A percentile compares a stretch with the other conserved stretches of the same genome.
These are phyloP conservation scores for Aphelinus atriplicis DNA, from an alignment of 1,140 invertebrate species.

Conservation along the genomic window DNA sequence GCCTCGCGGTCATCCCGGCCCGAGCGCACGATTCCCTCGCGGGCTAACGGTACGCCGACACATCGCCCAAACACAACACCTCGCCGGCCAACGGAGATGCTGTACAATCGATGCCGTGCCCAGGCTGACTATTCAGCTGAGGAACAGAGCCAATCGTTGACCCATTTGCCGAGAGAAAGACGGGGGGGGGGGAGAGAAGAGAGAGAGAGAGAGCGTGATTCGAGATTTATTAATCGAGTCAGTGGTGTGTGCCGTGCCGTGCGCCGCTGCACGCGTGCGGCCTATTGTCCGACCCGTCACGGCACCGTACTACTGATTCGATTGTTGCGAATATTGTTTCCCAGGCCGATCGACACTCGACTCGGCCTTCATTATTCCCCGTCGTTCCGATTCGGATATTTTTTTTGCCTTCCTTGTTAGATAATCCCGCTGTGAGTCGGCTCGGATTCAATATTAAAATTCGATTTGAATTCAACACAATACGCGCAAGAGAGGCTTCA, in stretches of 20 bases:
- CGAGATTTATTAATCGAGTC: constrained; percentile 8
- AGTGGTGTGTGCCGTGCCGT: no score
- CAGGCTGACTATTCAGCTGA: constrained; percentile 41
- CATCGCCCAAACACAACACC: constrained; percentile 53
- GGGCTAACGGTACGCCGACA: constrained; percentile 60
- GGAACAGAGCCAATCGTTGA: constrained; percentile 19
- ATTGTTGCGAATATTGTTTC: no score
- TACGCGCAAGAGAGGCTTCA: no score
- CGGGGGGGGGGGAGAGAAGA: constrained; percentile 45
- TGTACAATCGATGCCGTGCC: constrained; percentile 33
- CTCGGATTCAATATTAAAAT: no score
- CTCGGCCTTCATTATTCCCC: no score
- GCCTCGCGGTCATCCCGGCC: constrained; percentile 47
- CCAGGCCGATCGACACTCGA: no score
- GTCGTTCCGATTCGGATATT: no score
- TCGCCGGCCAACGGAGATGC: constrained; percentile 15
- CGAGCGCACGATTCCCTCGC: no score
- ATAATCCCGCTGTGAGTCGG: no score
- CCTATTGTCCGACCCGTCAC: background rate
- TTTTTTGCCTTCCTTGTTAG: no score
- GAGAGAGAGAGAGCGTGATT: background rate
- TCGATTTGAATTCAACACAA: no score
- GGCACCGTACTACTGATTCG: background rate
- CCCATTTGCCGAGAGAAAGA: constrained; percentile 46
- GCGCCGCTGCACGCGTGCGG: no score